phyloP scores from a whole-genome alignment of 2,797 vertebrate genomes.

The Neoniphon sammara region DNA sequence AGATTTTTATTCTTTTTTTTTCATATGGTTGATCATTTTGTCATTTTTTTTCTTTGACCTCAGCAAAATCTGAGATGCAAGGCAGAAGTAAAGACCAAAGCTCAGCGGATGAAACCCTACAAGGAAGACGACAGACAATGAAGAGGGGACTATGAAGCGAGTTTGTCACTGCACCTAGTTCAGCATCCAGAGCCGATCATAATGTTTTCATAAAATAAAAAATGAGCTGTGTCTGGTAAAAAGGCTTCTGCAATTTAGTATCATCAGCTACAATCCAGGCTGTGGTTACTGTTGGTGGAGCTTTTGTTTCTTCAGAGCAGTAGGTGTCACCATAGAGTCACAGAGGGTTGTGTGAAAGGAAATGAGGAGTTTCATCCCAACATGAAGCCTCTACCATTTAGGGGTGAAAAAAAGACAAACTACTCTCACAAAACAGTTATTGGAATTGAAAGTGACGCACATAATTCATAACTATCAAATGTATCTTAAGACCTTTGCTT shows the following conservation, averaged over 20 bases:
- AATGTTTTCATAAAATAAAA: neutral
- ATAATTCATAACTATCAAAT: too few relatives aligned
- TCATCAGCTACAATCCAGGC: too few relatives aligned
- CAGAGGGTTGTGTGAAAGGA: neutral
- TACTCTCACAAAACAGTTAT: too few relatives aligned
- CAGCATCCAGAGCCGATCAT: neutral
- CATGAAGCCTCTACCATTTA: too few relatives aligned
- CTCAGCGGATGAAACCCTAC: neutral
- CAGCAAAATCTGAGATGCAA: neutral
- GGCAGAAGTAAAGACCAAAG: neutral
- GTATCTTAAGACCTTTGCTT: too few relatives aligned
- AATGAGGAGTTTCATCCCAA: neutral
- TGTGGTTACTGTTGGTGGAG: neutral
- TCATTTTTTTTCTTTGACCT: neutral
- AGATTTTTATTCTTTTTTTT: too few relatives aligned
- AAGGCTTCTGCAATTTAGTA: too few relatives aligned
- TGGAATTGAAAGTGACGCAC: too few relatives aligned
- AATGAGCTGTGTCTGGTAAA: neutral
- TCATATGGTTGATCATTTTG: too few relatives aligned
- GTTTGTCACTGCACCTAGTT: neutral
- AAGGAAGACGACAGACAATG: neutral
- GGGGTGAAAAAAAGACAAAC: too few relatives aligned
- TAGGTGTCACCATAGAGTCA: conserved; percentile 52
- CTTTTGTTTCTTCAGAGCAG: conserved; percentile 14
- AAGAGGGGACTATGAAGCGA: neutral